Conservation (phyloP, 2,888 invertebrate genomes). For the Choreutis nemorana region DNA sequence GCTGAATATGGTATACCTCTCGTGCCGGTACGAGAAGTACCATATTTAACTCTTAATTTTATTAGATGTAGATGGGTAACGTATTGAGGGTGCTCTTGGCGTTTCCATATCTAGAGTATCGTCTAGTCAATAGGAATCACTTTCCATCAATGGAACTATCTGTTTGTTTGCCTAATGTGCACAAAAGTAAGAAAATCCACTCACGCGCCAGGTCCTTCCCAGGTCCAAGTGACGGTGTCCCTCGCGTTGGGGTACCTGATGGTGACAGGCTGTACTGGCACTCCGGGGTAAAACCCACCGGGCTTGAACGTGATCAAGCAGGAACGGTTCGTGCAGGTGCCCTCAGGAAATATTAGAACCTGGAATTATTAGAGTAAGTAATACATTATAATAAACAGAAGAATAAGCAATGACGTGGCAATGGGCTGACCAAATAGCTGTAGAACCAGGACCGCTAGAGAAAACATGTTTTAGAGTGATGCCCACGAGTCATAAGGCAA, state of each 20-base stretch:
- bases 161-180: too few relatives aligned
- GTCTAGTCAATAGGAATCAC: too few relatives aligned
- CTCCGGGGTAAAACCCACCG: slow-evolving; percentile 95
- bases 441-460: too few relatives aligned
- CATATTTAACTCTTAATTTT: too few relatives aligned
- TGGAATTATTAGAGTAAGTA: slow-evolving; percentile 27
- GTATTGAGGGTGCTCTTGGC: too few relatives aligned
- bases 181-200: too few relatives aligned
- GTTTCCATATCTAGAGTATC: too few relatives aligned
- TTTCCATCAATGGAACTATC: too few relatives aligned
- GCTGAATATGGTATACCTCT: too few relatives aligned
- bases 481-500: not conserved
- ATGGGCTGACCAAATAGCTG: not conserved
- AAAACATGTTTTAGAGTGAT: too few relatives aligned
- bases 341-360: slow-evolving; percentile 95
- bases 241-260: slow-evolving; percentile 89
- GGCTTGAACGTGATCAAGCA: slow-evolving; percentile 90
- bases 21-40: too few relatives aligned
- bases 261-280: slow-evolving; percentile 94
- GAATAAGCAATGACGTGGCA: not conserved
- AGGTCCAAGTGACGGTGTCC: slow-evolving; percentile 93
- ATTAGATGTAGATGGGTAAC: too few relatives aligned
- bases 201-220: slow-evolving; percentile 95
- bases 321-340: slow-evolving; percentile 94
- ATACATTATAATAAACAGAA: not conserved